Conservation (phyloP, 1,140 invertebrate genomes). For the Adelges cooleyi region DNA sequence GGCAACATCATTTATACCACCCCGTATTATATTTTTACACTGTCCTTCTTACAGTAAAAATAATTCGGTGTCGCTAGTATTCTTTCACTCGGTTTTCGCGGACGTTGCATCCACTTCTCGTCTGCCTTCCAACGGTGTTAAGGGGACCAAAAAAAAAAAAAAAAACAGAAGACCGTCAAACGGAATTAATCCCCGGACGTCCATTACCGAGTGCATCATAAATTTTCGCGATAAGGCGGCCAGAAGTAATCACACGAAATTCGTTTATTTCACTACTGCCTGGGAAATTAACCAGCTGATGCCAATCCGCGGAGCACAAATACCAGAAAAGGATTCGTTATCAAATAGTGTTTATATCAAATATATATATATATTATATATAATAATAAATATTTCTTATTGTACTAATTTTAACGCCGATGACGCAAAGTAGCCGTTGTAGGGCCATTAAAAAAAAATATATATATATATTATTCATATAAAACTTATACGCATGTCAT, state of each 20-base stretch:
- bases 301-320: not conserved
- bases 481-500: too few species aligned
- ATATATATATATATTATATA: too few species aligned
- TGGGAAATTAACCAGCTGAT: slow-evolving; percentile 18
- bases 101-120: too few species aligned
- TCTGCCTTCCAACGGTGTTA: too few species aligned
- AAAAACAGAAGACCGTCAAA: not conserved
- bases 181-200: slow-evolving; percentile 35
- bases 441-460: not conserved
- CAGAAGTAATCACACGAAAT: slow-evolving; percentile 16
- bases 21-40: too few species aligned
- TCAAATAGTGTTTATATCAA: too few species aligned
- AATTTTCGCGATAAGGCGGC: not conserved
- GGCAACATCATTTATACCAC: too few species aligned
- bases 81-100: too few species aligned
- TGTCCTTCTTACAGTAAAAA: too few species aligned
- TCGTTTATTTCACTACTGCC: slow-evolving; percentile 8
- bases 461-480: too few species aligned
- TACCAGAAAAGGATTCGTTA: not conserved
- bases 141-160: slow-evolving; percentile 9
- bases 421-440: not conserved
- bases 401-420: not conserved
- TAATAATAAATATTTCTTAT: too few species aligned
- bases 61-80: too few species aligned
- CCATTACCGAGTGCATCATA: slow-evolving; percentile 7